A percentile compares a stretch with the other conserved stretches of the same genome.
Conservation (phyloP, 2,797 vertebrate species). For the Cryptoprocta ferox region DNA sequence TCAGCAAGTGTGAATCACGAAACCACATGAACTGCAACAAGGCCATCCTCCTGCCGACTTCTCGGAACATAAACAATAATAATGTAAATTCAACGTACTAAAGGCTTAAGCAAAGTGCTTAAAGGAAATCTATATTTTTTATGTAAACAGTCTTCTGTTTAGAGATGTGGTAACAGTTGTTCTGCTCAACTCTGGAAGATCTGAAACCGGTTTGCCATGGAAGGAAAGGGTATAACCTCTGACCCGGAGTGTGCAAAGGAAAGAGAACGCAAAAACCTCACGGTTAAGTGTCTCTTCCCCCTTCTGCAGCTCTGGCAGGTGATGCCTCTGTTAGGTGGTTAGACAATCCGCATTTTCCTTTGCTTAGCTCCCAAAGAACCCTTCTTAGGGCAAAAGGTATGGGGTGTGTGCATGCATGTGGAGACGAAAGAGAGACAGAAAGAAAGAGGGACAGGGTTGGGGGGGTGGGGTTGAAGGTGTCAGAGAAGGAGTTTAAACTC, state of each 20-base stretch:
- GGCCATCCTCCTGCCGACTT: conserved; percentile 79
- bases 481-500: background rate
- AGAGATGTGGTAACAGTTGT: conserved; percentile 70
- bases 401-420: background rate
- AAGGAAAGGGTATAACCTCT: conserved; percentile 17
- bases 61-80: conserved; percentile 87
- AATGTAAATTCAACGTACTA: conserved; percentile 83
- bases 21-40: conserved; percentile 82
- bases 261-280: background rate
- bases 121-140: conserved; percentile 88
- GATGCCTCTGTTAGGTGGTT: background rate
- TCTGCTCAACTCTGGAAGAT: conserved; percentile 79
- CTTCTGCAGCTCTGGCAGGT: background rate
- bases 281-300: background rate
- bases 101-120: conserved; percentile 84
- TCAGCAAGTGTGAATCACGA: conserved; percentile 86
- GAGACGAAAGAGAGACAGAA: background rate
- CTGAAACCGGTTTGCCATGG: conserved; percentile 72
- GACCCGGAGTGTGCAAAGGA: background rate
- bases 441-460: background rate
- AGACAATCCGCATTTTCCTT: background rate
- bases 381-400: background rate
- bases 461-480: background rate
- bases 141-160: conserved; percentile 85
- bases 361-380: background rate